Percentiles rank a stretch among this genome's conserved stretches.
Evolutionary conservation across 1,140 invertebrate genomes (phyloP).

Genomic region (Hypsibius dujardini): DNA sequence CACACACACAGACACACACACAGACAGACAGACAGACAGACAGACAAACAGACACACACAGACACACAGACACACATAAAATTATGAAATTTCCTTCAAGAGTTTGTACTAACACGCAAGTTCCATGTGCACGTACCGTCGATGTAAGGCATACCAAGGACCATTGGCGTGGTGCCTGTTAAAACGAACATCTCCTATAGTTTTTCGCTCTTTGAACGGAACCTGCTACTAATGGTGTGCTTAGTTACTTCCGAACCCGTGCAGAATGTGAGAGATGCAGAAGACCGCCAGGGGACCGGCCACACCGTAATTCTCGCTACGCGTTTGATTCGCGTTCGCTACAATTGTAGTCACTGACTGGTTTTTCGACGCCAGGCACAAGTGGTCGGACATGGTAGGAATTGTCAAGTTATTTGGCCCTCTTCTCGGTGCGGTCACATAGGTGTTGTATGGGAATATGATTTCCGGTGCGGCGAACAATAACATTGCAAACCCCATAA

Average conservation of each 20-base stretch:
- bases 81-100: no score
- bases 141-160: not conserved
- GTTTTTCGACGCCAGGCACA: no score
- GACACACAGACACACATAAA: no score
- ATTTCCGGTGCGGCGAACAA: not conserved
- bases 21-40: no score
- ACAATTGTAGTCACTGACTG: no score
- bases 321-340: no score
- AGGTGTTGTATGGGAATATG: constrained; percentile 2
- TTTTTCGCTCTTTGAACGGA: no score
- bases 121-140: not conserved
- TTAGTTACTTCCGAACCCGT: not conserved
- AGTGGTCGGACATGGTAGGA: not conserved
- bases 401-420: not conserved
- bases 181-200: no score
- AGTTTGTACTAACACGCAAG: no score
- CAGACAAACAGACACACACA: no score
- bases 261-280: not conserved
- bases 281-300: not conserved
- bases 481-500: not conserved
- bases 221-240: not conserved
- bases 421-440: not conserved
- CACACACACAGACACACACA: no score
- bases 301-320: not conserved
- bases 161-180: not conserved